Conservation (phyloP, 1,140 invertebrate species). For the Charaxes varanes region DNA sequence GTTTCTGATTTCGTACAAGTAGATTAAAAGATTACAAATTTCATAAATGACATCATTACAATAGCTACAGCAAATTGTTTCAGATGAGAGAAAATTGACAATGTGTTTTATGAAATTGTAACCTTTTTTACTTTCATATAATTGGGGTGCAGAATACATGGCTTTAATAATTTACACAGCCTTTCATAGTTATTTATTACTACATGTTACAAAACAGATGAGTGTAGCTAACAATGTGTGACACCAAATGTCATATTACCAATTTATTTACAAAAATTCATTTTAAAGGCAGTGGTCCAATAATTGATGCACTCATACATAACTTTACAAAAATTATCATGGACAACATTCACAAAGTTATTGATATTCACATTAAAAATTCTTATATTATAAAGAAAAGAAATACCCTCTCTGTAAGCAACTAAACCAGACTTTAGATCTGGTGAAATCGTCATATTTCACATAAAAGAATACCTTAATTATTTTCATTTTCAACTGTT, state of each 20-base stretch:
- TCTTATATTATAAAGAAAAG: too few species aligned
- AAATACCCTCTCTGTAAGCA: too few species aligned
- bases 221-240: conserved; percentile 57
- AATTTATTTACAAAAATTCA: conserved; percentile 65
- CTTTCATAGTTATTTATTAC: conserved; percentile 60
- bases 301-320: too few species aligned
- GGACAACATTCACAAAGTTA: background rate
- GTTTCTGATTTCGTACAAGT: conserved; percentile 64
- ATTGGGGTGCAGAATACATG: conserved; percentile 48
- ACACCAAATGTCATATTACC: conserved; percentile 41
- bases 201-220: conserved; percentile 69
- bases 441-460: too few species aligned
- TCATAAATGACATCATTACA: conserved; percentile 5
- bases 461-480: too few species aligned
- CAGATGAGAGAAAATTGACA: background rate
- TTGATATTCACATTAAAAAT: too few species aligned
- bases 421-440: too few species aligned
- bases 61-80: background rate
- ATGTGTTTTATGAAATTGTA: conserved; percentile 8
- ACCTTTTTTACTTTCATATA: conserved; percentile 22
- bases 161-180: conserved; percentile 69
- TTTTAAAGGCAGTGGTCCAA: conserved; percentile 46
- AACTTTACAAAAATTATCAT: conserved; percentile 12
- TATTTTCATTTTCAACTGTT: too few species aligned
- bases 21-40: conserved; percentile 28